phyloP scores from a whole-genome alignment of 2,113 vertebrate species.

The Ptilorrhoa leucosticta region DNA sequence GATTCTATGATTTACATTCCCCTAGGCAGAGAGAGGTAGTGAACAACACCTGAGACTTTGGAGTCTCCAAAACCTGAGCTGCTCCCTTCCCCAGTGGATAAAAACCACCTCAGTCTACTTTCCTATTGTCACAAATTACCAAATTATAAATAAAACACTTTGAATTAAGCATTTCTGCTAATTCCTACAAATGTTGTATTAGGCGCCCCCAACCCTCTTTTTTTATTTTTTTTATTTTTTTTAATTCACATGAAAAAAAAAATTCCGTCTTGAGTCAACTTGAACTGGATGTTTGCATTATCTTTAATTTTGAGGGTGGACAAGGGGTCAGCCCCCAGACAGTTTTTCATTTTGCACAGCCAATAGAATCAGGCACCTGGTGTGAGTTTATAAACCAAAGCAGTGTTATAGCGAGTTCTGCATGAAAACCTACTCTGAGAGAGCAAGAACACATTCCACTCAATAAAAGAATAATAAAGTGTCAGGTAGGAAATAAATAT shows the following conservation, averaged over 20 bases:
- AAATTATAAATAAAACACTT: not conserved
- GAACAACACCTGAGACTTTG: not conserved
- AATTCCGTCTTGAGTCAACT: not conserved
- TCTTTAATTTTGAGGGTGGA: not conserved
- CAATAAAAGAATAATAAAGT: constrained; percentile 52
- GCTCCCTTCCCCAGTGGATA: not conserved
- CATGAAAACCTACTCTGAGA: not conserved
- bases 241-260: not conserved
- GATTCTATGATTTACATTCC: not conserved
- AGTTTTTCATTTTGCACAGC: not conserved
- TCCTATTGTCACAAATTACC: not conserved
- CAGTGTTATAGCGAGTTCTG: not conserved
- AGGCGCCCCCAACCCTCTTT: rapidly evolving
- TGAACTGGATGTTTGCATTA: not conserved
- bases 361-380: not conserved
- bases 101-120: not conserved
- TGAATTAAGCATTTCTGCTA: not conserved
- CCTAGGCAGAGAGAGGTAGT: not conserved
- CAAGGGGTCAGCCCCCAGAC: not conserved
- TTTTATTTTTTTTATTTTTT: not conserved
- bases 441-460: not conserved
- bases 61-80: not conserved
- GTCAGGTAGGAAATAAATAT: constrained; percentile 57
- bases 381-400: not conserved
- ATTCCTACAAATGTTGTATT: not conserved